Percentiles rank a stretch among this genome's conserved stretches.
Conservation (phyloP, 1,140 invertebrate species). For the Apis dorsata region DNA sequence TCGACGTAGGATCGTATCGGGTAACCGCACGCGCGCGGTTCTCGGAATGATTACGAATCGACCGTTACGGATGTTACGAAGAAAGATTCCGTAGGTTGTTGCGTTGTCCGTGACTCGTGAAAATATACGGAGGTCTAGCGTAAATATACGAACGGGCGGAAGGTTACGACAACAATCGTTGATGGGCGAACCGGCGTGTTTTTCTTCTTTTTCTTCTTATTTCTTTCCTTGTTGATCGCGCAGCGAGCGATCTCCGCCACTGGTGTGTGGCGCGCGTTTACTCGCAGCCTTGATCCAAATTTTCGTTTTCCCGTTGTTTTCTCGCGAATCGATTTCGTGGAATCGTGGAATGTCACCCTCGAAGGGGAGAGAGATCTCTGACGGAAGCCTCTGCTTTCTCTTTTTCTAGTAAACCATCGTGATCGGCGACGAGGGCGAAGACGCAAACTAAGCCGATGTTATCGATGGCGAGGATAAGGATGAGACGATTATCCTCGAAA, state of each 20-base stretch:
- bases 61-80: conserved; percentile 41
- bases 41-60: conserved; percentile 12
- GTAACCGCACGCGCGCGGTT: not conserved
- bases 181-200: not conserved
- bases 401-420: conserved; percentile 48
- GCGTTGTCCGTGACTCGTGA: conserved; percentile 24
- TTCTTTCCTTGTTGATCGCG: not conserved
- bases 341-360: not conserved
- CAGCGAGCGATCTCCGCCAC: not conserved
- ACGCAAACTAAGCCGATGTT: conserved; percentile 28
- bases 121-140: conserved; percentile 41
- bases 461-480: conserved; percentile 48
- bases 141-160: conserved; percentile 30
- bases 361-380: not conserved
- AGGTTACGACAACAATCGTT: conserved; percentile 43
- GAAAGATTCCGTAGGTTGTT: conserved; percentile 27
- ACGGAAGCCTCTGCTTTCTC: conserved; percentile 7
- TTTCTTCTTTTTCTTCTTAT: not conserved
- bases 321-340: not conserved
- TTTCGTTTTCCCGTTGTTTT: not conserved
- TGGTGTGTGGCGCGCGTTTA: not conserved
- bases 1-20: not conserved
- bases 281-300: conserved; percentile 28
- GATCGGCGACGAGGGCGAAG: conserved; percentile 1
- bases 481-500: conserved; percentile 47